phyloP scores from a whole-genome alignment of 2,888 invertebrate genomes.

The Cataglyphis rosenhaueri region DNA sequence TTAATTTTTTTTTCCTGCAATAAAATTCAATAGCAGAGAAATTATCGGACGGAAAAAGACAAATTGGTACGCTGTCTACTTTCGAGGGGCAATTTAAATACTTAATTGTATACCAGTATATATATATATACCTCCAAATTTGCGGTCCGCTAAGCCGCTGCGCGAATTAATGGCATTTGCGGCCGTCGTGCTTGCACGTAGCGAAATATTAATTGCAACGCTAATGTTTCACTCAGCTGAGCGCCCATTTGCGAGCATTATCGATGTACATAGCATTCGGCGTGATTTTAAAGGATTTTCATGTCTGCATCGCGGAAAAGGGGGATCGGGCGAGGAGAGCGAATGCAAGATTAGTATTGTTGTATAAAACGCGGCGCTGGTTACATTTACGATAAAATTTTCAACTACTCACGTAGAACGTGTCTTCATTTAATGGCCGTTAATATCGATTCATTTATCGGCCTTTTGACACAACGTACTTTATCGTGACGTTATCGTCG shows the following conservation, averaged over 20 bases:
- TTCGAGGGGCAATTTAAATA: constrained; percentile 26
- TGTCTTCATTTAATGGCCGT: constrained; percentile 54
- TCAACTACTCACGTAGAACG: constrained; percentile 58
- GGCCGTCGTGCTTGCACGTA: constrained; percentile 45
- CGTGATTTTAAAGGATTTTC: constrained; percentile 67
- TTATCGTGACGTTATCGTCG: constrained; percentile 11
- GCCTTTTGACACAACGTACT: neutral
- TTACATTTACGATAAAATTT: constrained; percentile 66
- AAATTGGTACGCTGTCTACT: neutral
- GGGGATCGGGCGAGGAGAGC: constrained; percentile 36
- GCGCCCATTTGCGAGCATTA: constrained; percentile 58
- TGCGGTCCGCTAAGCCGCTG: constrained; percentile 39
- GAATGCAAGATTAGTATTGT: constrained; percentile 67
- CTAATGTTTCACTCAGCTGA: constrained; percentile 59
- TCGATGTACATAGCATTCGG: constrained; percentile 53
- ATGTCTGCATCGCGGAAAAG: constrained; percentile 38
- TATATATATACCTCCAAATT: constrained; percentile 1
- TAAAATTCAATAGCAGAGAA: neutral
- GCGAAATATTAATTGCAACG: constrained; percentile 62
- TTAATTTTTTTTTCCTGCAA: neutral
- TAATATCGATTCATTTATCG: constrained; percentile 51
- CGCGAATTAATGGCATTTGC: constrained; percentile 63
- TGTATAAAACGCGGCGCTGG: constrained; percentile 60
- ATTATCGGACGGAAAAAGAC: neutral
- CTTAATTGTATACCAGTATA: constrained; percentile 10